Base-by-base conservation (phyloP, 1,140 invertebrate species). In the Ditylenchus dipsaci region DNA sequence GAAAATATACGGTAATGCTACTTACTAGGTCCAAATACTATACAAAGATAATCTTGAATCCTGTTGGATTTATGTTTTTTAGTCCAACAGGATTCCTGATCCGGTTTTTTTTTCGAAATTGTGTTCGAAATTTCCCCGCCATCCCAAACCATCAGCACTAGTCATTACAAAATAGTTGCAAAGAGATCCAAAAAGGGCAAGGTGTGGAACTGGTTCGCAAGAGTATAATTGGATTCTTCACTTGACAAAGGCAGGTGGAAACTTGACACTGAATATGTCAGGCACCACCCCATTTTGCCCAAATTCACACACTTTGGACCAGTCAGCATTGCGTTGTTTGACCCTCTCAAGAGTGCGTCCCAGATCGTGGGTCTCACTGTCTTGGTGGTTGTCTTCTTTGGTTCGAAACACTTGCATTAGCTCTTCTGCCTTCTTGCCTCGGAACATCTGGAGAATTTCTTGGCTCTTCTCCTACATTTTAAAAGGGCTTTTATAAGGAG, bases 371-470 rank as follows among this genome's bases (percentile, higher is more conserved):
- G 42, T 15, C n/a, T 63, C 72, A 17, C 62, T 30, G 21, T 29
- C 53, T 53, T 43, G 53, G 21, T 27, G 43, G 23, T 68, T 26
- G 9, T 56, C 57, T 56, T 67, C 60, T 17, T 59, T 59, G 23
- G 38, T 29, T 13, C 42, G 27, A 27, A 75, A 57, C 13, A 77
- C n/a, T 38, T 30, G 60, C 38, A 47, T 58, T 30, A 78, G 63
- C 53, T 75, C 68, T 23, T 75, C 64, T 26, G 63, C 73, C 19
- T 49, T 75, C 56, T 75, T 75, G 49, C 58, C 70, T 23, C 73
- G 71, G 58, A 72, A 75, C 42, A 49, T 33, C 19, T 58, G 21
- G 45, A 75, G 33, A 17, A 75, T 59, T 57, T 78, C 67, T 19
- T 27, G 49, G 45, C 74, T 77, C 33, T 73, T 75, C 63, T 76